Conservation (phyloP, 2,797 vertebrate genomes). For the Poecilia wingei region DNA sequence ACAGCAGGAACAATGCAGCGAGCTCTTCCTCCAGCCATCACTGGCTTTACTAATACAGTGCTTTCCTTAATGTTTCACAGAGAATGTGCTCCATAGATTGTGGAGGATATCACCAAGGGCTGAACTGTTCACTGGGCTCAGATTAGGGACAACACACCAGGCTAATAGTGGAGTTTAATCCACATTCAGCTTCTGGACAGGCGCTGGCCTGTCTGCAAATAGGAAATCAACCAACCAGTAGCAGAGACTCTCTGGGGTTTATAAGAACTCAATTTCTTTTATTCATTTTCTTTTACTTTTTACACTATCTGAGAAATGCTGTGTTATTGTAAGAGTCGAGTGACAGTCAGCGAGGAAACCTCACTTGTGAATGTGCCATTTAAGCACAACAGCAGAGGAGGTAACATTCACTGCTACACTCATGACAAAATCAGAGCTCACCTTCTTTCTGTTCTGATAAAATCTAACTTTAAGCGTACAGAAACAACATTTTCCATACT, state of each 20-base stretch:
- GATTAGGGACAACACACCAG: neutral
- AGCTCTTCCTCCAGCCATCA: slow-evolving; percentile 16
- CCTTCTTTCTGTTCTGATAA: neutral
- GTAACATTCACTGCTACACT: neutral
- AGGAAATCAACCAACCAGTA: neutral
- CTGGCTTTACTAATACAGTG: slow-evolving; percentile 6
- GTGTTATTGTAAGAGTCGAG: neutral
- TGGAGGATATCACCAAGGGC: slow-evolving; percentile 8
- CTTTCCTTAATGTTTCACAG: slow-evolving; percentile 25
- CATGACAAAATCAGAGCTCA: neutral
- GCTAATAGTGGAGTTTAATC: neutral
- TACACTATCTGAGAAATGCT: neutral
- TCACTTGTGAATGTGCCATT: neutral
- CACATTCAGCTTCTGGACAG: neutral
- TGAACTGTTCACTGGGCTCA: neutral
- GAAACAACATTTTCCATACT: neutral
- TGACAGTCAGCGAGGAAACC: neutral
- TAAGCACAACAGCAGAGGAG: neutral
- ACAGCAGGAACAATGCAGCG: slow-evolving; percentile 17
- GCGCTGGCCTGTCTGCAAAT: neutral
- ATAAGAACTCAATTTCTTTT: neutral
- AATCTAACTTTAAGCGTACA: neutral
- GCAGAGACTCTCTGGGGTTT: neutral
- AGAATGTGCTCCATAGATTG: slow-evolving; percentile 5
- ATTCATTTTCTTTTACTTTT: neutral